A percentile compares a stretch with the other conserved stretches of the same genome.
These are phyloP conservation scores for Drosophila miranda DNA, from an alignment of 1,140 invertebrate species.

Conservation along the genomic window DNA sequence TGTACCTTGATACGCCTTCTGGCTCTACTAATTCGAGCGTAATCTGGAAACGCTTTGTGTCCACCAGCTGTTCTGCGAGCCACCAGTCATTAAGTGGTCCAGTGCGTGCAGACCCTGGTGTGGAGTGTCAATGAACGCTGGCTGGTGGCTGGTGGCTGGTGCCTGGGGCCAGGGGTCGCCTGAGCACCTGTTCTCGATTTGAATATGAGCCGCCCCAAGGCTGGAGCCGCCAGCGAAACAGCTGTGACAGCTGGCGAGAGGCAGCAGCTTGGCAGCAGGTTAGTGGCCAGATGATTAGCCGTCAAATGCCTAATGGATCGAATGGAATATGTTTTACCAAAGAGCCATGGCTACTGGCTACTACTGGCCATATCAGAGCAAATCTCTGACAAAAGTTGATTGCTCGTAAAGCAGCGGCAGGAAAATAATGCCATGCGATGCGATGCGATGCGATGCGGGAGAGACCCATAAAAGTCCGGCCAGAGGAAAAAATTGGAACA, in stretches of 20 bases:
- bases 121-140: slow-evolving; percentile 62
- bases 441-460: background rate
- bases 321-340: background rate
- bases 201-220: slow-evolving; percentile 33
- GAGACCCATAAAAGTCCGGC: slow-evolving; percentile 23
- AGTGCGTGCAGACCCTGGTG: slow-evolving; percentile 15
- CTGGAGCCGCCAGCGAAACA: no score
- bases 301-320: slow-evolving; percentile 13
- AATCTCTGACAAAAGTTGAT: slow-evolving; percentile 23
- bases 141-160: background rate
- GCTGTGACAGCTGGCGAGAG: slow-evolving; percentile 31
- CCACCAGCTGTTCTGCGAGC: slow-evolving; percentile 47
- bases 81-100: slow-evolving; percentile 34
- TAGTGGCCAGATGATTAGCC: slow-evolving; percentile 43
- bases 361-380: background rate
- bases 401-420: slow-evolving; percentile 27
- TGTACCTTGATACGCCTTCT: slow-evolving; percentile 62
- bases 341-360: no score
- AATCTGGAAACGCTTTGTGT: slow-evolving; percentile 37
- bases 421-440: background rate
- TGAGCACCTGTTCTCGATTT: slow-evolving; percentile 44
- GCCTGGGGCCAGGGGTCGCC: slow-evolving; percentile 1
- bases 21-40: slow-evolving; percentile 68
- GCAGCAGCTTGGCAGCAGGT: slow-evolving; percentile 5
- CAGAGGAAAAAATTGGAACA: slow-evolving; percentile 50